Base-by-base conservation (phyloP, 2,888 invertebrate genomes). In the Thereva unica region DNA sequence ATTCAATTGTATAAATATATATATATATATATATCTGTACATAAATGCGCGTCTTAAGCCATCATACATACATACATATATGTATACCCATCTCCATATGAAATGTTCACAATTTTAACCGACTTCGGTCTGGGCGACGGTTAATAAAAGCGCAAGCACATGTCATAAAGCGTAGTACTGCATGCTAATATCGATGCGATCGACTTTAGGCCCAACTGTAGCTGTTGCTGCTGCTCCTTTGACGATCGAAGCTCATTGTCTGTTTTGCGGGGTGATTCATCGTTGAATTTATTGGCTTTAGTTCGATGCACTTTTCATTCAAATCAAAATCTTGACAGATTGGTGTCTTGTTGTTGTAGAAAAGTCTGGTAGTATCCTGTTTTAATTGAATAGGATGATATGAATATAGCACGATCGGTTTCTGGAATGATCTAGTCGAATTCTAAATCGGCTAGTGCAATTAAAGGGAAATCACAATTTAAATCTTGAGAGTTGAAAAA, bases 91-190 rank as follows among this genome's bases (percentile, higher is more conserved):
- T n/a, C n/a, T n/a, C n/a, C n/a, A n/a, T 23, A 61, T 50, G 23
- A 49, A 61, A 61, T 50, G 23, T 50, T 40, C 38, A 9, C 61
- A 50, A 61, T 10, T 61, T 61, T 61, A 61, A 61, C 61, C 61
- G 61, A 61, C 61, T 61, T 61, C 50, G 61, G 61, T 61, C 61
- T 61, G 61, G 61, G 49, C 61, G 50, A 66, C 67, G 64, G 57
- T 59, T 69, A 67, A 69, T 69, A 69, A 69, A 67, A 69, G 69
- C 54, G 38, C 38, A 64, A 64, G 64, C 69, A 69, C 69, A 69
- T 69, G 69, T 69, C 69, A 69, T 69, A 69, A 69, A 65, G 61
- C 53, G 50, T 63, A 53, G 44, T 12, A 49, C 35, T 61, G 69
- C 59, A 69, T 69, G 69, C 67, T 69, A 69, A 69, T 69, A 52